phyloP scores from a whole-genome alignment of 2,113 vertebrate genomes.

The Tenebrosternarchus preto region DNA sequence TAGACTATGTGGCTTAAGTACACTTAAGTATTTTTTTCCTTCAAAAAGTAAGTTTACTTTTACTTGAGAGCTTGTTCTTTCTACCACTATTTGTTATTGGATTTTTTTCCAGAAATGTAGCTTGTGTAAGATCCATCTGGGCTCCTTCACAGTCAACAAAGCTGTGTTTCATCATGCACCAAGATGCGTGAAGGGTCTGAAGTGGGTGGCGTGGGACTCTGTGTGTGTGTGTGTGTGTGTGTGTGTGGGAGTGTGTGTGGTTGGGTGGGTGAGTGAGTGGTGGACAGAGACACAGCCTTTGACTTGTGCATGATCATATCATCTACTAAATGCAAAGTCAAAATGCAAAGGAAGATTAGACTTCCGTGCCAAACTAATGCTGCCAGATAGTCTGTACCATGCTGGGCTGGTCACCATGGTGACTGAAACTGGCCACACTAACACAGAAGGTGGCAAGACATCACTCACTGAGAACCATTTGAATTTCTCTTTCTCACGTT shows the following conservation, averaged over 20 bases:
- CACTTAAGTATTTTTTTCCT: no score
- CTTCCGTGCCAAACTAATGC: neutral
- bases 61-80: slow-evolving; percentile 7
- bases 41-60: neutral
- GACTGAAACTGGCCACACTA: neutral
- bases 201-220: slow-evolving; percentile 25
- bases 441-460: neutral
- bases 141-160: slow-evolving; percentile 41
- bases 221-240: slow-evolving; percentile 27
- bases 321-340: slow-evolving; percentile 3
- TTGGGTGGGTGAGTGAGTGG: neutral
- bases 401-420: slow-evolving; percentile 7
- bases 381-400: slow-evolving; percentile 16
- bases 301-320: slow-evolving; percentile 6
- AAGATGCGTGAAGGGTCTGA: slow-evolving; percentile 32
- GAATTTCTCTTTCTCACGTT: slow-evolving; percentile 11
- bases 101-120: slow-evolving; percentile 4
- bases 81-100: slow-evolving; percentile 27
- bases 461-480: slow-evolving; percentile 2
- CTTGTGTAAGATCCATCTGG: slow-evolving; percentile 56
- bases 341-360: neutral
- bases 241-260: neutral
- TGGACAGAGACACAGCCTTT: neutral
- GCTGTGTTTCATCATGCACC: slow-evolving; percentile 22
- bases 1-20: no score